phyloP scores from a whole-genome alignment of 2,113 vertebrate genomes.

The Collichthys lucidus region DNA sequence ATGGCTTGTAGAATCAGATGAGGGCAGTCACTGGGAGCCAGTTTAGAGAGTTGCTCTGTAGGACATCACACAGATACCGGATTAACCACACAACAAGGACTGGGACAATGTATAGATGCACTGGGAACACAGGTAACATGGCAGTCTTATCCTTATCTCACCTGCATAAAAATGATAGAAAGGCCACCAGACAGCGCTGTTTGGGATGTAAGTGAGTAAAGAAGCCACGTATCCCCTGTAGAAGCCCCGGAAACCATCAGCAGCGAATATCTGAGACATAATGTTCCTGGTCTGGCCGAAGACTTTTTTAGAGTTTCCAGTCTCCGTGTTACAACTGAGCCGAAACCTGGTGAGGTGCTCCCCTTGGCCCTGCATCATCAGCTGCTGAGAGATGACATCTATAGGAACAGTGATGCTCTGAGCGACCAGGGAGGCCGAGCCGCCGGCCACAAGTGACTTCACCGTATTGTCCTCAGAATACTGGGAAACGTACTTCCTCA shows the following conservation, averaged over 20 bases:
- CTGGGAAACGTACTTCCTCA: slow-evolving; percentile 90
- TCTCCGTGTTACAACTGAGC: slow-evolving; percentile 64
- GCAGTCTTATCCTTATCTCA: slow-evolving; percentile 65
- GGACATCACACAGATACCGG: slow-evolving; percentile 20
- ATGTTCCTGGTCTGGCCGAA: slow-evolving; percentile 95
- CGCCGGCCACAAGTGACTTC: slow-evolving; percentile 95
- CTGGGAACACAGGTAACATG: background rate
- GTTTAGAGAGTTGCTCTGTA: slow-evolving; percentile 92
- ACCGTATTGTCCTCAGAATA: slow-evolving; percentile 92
- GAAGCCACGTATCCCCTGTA: slow-evolving; percentile 98
- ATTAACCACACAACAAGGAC: background rate
- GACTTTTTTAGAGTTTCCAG: slow-evolving; percentile 76
- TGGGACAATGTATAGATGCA: background rate
- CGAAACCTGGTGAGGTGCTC: slow-evolving; percentile 91
- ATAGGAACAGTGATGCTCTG: slow-evolving; percentile 99
- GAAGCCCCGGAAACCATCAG: slow-evolving; percentile 92
- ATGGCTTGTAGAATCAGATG: slow-evolving; percentile 95
- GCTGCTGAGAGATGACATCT: slow-evolving; percentile 96
- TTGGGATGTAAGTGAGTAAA: slow-evolving; percentile 97
- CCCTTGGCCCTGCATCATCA: slow-evolving; percentile 97
- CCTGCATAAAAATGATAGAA: slow-evolving; percentile 99
- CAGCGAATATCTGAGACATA: slow-evolving; percentile 91
- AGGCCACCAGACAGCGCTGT: slow-evolving; percentile 98
- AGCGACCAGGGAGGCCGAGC: slow-evolving; percentile 94
- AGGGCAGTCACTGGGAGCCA: slow-evolving; percentile 93